Percentiles rank a stretch among this genome's conserved stretches.
Conservation (phyloP, 2,888 invertebrate species). For the Troilus luridus region DNA sequence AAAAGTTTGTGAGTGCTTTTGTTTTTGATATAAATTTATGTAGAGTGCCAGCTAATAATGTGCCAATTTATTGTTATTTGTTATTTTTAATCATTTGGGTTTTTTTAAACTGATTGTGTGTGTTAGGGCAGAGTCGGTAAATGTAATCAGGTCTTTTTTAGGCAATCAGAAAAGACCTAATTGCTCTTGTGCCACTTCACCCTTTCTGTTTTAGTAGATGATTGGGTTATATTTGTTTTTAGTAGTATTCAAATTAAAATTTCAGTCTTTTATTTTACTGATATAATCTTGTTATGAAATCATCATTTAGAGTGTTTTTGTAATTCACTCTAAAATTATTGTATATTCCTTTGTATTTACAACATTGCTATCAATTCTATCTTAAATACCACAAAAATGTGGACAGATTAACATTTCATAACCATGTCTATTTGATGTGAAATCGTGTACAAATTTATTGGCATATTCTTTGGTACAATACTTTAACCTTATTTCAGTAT, state of each 20-base stretch:
- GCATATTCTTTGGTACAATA: too few relatives aligned
- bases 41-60: background rate
- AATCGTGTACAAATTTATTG: too few relatives aligned
- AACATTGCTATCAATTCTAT: too few relatives aligned
- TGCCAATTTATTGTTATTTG: background rate
- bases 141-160: too few relatives aligned
- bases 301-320: background rate
- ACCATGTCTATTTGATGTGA: too few relatives aligned
- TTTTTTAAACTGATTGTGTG: background rate
- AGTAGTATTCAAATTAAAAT: background rate
- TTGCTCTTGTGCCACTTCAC: too few relatives aligned
- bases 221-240: background rate
- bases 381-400: too few relatives aligned
- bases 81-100: background rate
- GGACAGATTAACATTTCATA: too few relatives aligned
- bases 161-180: too few relatives aligned
- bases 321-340: background rate
- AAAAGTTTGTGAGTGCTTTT: background rate
- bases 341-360: too few relatives aligned
- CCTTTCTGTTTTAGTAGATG: background rate
- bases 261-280: background rate
- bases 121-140: background rate
- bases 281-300: conserved; percentile 14
- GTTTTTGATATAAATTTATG: background rate
- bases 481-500: too few relatives aligned